Evolutionary conservation across 2,888 invertebrate species (phyloP), one percentile per base, ranked within the genome.

Genomic region (Ligdia adustata): DNA sequence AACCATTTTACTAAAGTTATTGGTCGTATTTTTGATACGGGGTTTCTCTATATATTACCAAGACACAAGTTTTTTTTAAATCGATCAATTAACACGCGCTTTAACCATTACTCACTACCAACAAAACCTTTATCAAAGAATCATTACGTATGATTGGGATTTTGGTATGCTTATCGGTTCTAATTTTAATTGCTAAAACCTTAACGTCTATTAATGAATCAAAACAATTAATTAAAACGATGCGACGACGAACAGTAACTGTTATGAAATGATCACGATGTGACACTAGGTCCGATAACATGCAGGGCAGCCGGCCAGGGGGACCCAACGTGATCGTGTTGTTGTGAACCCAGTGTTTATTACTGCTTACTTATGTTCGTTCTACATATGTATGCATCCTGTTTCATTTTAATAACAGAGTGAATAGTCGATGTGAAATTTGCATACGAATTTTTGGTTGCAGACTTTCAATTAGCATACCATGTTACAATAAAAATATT

Each of bases 181-280:
- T 5, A 34, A 22, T 13, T 22, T 37, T 11, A 28, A 26, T 7
- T 28, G 18, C 24, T 28, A 18, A 26, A 41, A 27, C 41, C 22
- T 20, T 5, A 1, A 11, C 16, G 11, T 35, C 35, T 29, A 35
- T 28, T 29, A 29, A n/a, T 14, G 20, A 28, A 43, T 28, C 7
- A 28, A 20, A 33, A 33, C 45, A 33, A n/a, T n/a, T 24, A 14
- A 26, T 24, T 22, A 46, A 38, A 27, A 27, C 9, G 35, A 13
- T 20, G 27, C 24, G 28, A 27, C 9, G 20, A 7, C n/a, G n/a
- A n/a, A n/a, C n/a, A n/a, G n/a, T n/a, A 2, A 22, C 6, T 7
- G 39, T 48, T 57, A 57, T 38, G 37, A 55, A 49, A 51, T 43
- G 51, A 57, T 55, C 60, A 55, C 57, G 57, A 52, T 38, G 45